Evolutionary conservation across 2,888 invertebrate genomes (phyloP), one percentile per base, ranked within the genome.

Genomic region (Polydrusus pterygomalis): DNA sequence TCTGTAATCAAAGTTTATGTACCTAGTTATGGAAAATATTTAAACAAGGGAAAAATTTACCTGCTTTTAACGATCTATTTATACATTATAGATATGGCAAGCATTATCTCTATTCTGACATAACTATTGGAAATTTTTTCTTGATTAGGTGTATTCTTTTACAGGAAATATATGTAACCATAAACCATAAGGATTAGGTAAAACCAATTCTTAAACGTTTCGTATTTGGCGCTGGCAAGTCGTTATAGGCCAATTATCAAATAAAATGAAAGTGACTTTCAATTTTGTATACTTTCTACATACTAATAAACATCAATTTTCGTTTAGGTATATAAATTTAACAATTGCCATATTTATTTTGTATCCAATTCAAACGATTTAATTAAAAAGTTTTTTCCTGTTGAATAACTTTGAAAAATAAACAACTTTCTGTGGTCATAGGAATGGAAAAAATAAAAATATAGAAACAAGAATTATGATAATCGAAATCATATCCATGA

Each of bases 241-340:
- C 20, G 51, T 51, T 18, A 20, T 18, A 18, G 7, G 51, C 51
- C 51, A 51, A 51, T 51, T 20, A 47, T 47, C 47, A 17, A 47
- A 34, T 34, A 34, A 43, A 6, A 51, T 51, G 51, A 51, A 51
- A 51, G 51, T 20, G 18, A 51, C 51, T 51, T 51, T 51, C 51
- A 20, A 20, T 51, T 51, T 51, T 9, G 18, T 18, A 47, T 47
- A 51, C 51, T 51, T 51, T 51, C 51, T 51, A 51, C 51, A 51
- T 51, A 51, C 9, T 51, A 51, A 20, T 51, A 51, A 51, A 51
- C 9, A 43, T n/a, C 43, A 43, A 43, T n/a, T 43, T 43, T n/a
- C n/a, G 34, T 34, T 34, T 34, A 34, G 34, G 34, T 43, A 5
- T 43, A 43, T 43, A n/a, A 43, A 43, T 43, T 43, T 43, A 9